Percentiles rank a stretch among this genome's conserved stretches.
Evolutionary conservation across 2,797 vertebrate species (phyloP).

Genomic region (Liasis olivaceus): DNA sequence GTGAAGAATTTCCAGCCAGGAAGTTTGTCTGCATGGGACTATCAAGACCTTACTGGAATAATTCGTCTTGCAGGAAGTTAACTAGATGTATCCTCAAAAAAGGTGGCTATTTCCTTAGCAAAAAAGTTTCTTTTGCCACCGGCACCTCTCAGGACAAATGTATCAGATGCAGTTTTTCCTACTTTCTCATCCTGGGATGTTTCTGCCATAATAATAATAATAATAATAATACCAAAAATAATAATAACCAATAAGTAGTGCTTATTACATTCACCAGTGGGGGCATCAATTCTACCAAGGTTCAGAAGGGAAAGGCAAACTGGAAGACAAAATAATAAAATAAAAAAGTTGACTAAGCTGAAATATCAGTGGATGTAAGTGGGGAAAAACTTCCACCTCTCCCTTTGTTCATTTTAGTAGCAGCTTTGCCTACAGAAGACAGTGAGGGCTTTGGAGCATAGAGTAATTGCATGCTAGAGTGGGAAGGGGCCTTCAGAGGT

Average conservation of each 20-base stretch:
- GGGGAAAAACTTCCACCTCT: too few species aligned
- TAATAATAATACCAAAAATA: too few species aligned
- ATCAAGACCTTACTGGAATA: not conserved
- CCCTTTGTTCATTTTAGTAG: not conserved
- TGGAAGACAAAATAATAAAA: too few species aligned
- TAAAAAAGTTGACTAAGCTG: too few species aligned
- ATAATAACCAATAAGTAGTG: too few species aligned
- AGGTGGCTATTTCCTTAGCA: not conserved
- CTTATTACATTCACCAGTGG: not conserved
- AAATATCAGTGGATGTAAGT: too few species aligned
- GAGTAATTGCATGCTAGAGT: not conserved
- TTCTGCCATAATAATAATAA: too few species aligned
- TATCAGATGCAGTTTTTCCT: not conserved
- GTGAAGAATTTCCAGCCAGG: not conserved
- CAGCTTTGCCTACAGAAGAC: not conserved
- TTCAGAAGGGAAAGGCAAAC: not conserved
- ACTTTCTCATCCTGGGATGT: too few species aligned
- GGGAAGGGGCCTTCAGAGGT: not conserved
- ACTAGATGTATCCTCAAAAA: not conserved
- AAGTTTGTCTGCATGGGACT: too few species aligned
- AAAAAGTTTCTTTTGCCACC: not conserved
- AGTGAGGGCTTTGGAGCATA: not conserved
- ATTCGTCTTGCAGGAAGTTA: not conserved
- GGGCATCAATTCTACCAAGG: too few species aligned
- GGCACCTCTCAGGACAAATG: not conserved